Evolutionary conservation across 2,797 vertebrate genomes (phyloP).

Genomic region (Syngnathus acus): DNA sequence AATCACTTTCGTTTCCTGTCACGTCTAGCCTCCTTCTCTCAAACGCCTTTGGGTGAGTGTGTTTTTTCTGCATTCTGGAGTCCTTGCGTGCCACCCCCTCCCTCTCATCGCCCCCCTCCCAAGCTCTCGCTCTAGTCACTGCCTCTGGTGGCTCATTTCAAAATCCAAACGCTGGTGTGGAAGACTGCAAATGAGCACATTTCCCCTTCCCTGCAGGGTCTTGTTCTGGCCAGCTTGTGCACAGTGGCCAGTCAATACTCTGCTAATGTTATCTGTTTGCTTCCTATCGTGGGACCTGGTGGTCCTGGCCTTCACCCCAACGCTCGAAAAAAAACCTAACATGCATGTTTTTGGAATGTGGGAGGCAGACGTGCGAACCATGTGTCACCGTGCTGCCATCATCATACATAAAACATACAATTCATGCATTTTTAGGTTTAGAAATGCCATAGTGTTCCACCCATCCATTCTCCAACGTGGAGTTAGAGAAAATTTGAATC

Average conservation of each 20-base stretch:
- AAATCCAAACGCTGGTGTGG: slow-evolving; percentile 23
- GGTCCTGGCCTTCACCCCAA: slow-evolving; percentile 24
- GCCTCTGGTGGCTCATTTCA: slow-evolving; percentile 34
- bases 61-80: background rate
- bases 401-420: background rate
- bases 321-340: background rate
- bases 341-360: background rate
- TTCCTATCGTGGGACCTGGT: slow-evolving; percentile 35
- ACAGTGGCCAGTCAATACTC: slow-evolving; percentile 27
- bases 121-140: slow-evolving; percentile 12
- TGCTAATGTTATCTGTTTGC: slow-evolving; percentile 31
- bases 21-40: background rate
- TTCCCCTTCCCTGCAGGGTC: slow-evolving; percentile 21
- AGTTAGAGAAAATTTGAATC: background rate
- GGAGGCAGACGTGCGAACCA: background rate
- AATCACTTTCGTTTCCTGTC: background rate
- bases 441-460: too few relatives aligned
- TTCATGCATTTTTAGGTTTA: background rate
- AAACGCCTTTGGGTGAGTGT: background rate
- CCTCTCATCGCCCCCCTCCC: background rate
- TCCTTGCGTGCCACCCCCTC: background rate
- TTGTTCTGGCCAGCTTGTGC: slow-evolving; percentile 10
- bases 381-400: background rate
- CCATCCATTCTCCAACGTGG: too few relatives aligned
- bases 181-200: slow-evolving; percentile 36